Evolutionary conservation across 2,888 invertebrate genomes (phyloP), one percentile per base, ranked within the genome.

Genomic region (Panzeria rudis): DNA sequence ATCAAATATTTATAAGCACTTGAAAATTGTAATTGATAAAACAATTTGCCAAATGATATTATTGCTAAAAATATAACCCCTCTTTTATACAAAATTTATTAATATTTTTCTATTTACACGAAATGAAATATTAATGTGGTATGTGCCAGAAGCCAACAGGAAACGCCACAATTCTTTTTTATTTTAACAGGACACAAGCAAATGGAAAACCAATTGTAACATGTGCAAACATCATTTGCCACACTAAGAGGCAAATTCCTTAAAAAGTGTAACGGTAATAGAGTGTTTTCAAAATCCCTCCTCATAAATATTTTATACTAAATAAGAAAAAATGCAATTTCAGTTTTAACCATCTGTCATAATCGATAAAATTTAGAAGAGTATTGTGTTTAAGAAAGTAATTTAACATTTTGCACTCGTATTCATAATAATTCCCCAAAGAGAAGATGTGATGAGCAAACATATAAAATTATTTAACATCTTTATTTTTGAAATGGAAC

Each of bases 321-420:
- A 73, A 78, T 35, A 17, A 47, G 13, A 15, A 29, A n/a, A 82
- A 80, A 76, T 76, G 59, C 50, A 77, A 78, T 73, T 79, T 79
- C 75, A 72, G 47, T 72, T 80, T 79, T 79, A 59, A 64, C 75
- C 86, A 86, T 86, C 86, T 86, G 86, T 86, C 86, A 86, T 83
- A 86, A 83, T 86, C 83, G 83, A 83, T 77, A 41, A n/a, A 29
- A 61, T 68, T 62, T 77, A 44, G 54, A n/a, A 11, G 47, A 66
- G 59, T 29, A 52, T 52, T 23, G 20, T 35, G 38, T 61, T 38
- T 38, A 54, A 44, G 66, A 72, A 80, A 71, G 71, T 64, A 84
- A 76, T 84, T 71, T 54, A 71, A 56, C 61, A 66, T 59, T 78
- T 78, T 64, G 44, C 20, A 17, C 50, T 69, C 61, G 77, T 66